Base-by-base conservation (phyloP, 2,113 vertebrate species). In the Nerophis ophidion region DNA sequence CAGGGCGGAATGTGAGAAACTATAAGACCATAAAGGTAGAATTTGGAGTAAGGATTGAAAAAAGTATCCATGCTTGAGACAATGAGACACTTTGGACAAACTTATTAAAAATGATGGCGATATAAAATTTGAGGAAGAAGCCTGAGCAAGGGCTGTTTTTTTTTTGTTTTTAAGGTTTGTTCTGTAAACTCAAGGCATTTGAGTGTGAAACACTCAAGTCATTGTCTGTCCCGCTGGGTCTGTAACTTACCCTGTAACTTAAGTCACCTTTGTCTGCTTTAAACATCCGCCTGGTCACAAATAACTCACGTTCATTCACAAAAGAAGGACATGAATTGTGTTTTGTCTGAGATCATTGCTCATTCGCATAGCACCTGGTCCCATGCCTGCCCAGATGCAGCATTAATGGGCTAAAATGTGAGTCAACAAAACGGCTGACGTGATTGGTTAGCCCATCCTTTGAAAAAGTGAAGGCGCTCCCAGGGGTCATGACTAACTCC, bases 231-330 rank as follows among this genome's bases (percentile, higher is more conserved):
- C 73, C 73, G 73, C 19, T 58, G 77, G 71, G 75, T 69, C 75
- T 73, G 82, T 77, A 87, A 85, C 50, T 48, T 56, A 86, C 78
- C 80, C 74, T 73, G 89, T 88, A 87, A 89, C 75, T 65, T 64
- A 77, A 88, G 69, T 75, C 72, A 70, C 71, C 80, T 84, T 80
- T 86, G 89, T 89, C 56, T 6, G 57, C 77, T 70, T 75, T 72
- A 80, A 72, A 79, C 77, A 63, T 69, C 77, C 80, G 81, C 84
- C 79, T 81, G 74, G 80, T 72, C 72, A 76, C 9, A 61, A 33
- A 66, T 72, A 81, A 86, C 80, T 87, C 82, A 83, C 74, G 81
- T 81, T 73, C 79, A 80, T 46, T 66, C 72, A 85, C 72, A 87
- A 86, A 84, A 82, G 80, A 64, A 77, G 62, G 74, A 65, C 71